Evolutionary conservation across 2,888 invertebrate species (phyloP).

Genomic region (Apeira syringaria): DNA sequence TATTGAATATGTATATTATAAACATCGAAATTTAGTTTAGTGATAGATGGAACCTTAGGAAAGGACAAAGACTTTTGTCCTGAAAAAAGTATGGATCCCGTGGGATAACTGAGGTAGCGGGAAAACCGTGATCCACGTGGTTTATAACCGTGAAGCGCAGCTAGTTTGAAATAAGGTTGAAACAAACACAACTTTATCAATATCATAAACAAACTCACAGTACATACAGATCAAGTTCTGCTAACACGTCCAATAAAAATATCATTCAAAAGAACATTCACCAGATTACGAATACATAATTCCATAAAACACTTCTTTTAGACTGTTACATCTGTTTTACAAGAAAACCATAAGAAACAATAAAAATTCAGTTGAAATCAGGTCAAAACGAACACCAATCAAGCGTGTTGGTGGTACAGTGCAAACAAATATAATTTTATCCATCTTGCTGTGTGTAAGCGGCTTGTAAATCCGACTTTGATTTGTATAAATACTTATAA

Average conservation of each 20-base stretch:
- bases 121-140: no score
- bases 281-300: slow-evolving; percentile 13
- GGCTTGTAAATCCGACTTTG: slow-evolving; percentile 14
- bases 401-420: slow-evolving; percentile 13
- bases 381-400: slow-evolving; percentile 16
- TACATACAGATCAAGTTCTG: no score
- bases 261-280: neutral
- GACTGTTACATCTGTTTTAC: slow-evolving; percentile 19
- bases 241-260: neutral
- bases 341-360: slow-evolving; percentile 20
- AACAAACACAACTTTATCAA: no score
- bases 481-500: slow-evolving; percentile 36
- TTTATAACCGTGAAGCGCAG: no score
- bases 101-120: no score
- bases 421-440: slow-evolving; percentile 19
- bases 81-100: no score
- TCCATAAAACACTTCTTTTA: slow-evolving; percentile 18
- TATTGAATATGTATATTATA: no score
- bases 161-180: no score
- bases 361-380: slow-evolving; percentile 15
- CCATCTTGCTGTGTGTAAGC: slow-evolving; percentile 5
- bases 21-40: no score
- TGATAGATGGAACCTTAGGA: no score
- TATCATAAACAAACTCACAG: no score
- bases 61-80: no score